Base-by-base conservation (phyloP, 2,113 vertebrate genomes). In the Ctenomys sociabilis region DNA sequence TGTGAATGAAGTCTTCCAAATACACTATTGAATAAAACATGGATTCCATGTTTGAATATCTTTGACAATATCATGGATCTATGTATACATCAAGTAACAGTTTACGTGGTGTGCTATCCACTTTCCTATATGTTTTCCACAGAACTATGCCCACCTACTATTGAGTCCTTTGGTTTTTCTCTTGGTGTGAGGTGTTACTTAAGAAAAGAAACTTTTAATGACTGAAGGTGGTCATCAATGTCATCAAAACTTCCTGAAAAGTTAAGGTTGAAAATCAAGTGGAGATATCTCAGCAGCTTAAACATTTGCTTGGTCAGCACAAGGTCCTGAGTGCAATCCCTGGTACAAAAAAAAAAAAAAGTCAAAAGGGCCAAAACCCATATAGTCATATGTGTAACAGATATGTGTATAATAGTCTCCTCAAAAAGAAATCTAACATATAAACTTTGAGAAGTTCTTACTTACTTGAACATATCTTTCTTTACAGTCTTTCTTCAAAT, bases 91-190 rank as follows among this genome's bases (percentile, higher is more conserved):
- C 64, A 87, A 63, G 40, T 11, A 72, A 78, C 11, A 24, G 13
- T 0, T 1, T 64, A 11, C 9, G 12, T 21, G 3, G 0, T 37
- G 5, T 52, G 16, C 28, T 59, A 63, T 40, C 26, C 14, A 12
- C 17, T 5, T 21, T 54, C 4, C 14, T 45, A 30, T 10, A 40
- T 0, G 21, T 26, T 68, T 30, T 66, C n/a, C 4, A 54, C 24
- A 63, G 61, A 70, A 40, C 35, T 73, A 16, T 28, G 28, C 40
- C 30, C 63, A 19, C 80, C n/a, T 64, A 35, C 28, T 89, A 2
- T 3, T 43, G 52, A 94, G 35, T 22, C 0, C 22, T 24, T 8
- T 24, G 10, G 17, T 30, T 91, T 91, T 17, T 70, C 26, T 12
- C 26, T 64, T 94, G 5, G 12, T 24, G 6, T 57, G 54, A 88